phyloP scores from a whole-genome alignment of 2,797 vertebrate species.

The Erithacus rubecula region DNA sequence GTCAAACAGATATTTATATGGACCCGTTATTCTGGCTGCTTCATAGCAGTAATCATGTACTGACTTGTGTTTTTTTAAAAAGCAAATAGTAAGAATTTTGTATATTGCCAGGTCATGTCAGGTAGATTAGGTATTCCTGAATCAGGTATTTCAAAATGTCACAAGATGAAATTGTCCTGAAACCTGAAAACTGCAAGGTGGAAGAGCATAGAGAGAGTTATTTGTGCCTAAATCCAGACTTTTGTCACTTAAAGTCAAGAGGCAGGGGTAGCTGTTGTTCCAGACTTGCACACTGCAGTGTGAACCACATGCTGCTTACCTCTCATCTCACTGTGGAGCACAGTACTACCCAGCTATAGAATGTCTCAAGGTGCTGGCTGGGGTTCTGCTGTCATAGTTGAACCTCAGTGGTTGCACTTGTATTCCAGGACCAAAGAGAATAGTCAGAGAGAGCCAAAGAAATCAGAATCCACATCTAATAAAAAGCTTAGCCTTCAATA shows the following conservation, averaged over 20 bases:
- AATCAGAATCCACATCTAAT: neutral
- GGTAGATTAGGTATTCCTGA: neutral
- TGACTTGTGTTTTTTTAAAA: neutral
- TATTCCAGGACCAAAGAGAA: neutral
- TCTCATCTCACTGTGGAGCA: neutral
- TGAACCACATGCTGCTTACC: neutral
- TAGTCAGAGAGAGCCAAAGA: neutral
- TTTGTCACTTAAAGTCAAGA: neutral
- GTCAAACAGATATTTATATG: neutral
- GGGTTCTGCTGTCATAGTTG: neutral
- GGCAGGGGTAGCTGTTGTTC: neutral
- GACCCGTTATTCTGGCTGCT: neutral
- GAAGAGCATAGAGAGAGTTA: neutral
- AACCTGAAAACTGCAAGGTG: neutral
- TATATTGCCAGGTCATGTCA: neutral
- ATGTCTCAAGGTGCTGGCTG: neutral
- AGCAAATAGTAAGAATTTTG: neutral
- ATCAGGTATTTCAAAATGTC: neutral
- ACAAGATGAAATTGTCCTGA: neutral
- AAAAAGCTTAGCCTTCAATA: neutral
- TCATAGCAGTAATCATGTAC: neutral
- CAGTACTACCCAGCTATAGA: neutral
- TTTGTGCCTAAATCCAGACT: neutral
- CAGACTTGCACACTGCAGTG: fast-evolving
- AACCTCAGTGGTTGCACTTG: neutral